Evolutionary conservation across 2,113 vertebrate genomes (phyloP).

Genomic region (Carlito syrichta): DNA sequence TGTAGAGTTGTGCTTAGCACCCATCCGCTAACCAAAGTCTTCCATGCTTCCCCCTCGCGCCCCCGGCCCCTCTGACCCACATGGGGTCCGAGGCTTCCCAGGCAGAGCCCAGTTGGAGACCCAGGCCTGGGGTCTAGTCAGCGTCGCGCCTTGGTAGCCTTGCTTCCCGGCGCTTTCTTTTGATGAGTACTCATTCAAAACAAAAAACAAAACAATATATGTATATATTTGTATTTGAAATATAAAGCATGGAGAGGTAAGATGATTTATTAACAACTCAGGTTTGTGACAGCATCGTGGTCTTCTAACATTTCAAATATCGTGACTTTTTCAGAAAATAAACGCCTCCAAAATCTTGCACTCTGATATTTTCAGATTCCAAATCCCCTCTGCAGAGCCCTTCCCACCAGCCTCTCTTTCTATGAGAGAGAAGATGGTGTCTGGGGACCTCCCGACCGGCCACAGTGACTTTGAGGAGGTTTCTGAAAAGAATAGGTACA

Average conservation of each 20-base stretch:
- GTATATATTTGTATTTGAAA: no score
- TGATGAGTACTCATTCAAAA: background rate
- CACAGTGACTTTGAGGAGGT: background rate
- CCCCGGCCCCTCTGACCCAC: background rate
- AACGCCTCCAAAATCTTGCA: background rate
- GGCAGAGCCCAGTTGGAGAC: background rate
- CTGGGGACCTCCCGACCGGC: background rate
- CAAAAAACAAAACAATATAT: no score
- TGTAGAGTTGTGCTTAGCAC: background rate
- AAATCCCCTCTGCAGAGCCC: background rate
- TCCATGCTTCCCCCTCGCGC: no score
- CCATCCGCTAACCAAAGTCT: background rate
- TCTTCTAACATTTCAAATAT: slow-evolving; percentile 52
- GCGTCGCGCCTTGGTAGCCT: background rate
- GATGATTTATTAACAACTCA: slow-evolving; percentile 22
- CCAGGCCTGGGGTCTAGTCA: background rate
- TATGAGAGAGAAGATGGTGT: background rate
- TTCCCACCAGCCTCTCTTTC: background rate
- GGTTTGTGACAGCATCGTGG: slow-evolving; percentile 7
- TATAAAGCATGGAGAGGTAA: background rate
- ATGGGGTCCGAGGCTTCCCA: background rate
- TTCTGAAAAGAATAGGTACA: slow-evolving; percentile 22
- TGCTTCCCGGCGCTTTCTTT: background rate
- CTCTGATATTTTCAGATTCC: slow-evolving; percentile 28
- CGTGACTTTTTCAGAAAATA: background rate